Evolutionary conservation across 2,888 invertebrate species (phyloP).

Genomic region (Cybosia mesomella): DNA sequence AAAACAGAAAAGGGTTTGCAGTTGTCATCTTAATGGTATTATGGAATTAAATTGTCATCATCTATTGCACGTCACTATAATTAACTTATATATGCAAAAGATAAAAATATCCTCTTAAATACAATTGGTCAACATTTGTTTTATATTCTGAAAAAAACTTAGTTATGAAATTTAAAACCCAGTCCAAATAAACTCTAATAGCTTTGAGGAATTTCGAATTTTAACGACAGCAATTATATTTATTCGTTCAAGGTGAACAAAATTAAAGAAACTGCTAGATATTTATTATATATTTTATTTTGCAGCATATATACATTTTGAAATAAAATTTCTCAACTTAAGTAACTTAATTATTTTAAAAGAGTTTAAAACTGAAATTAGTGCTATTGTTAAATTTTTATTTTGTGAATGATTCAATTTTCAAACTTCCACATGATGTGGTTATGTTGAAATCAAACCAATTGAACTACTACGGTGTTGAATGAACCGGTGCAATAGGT

Average conservation of each 20-base stretch:
- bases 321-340: not conserved
- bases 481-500: no score
- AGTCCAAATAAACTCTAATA: constrained; percentile 1
- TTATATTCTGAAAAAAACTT: not conserved
- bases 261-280: constrained; percentile 11
- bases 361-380: not conserved
- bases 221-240: constrained; percentile 7
- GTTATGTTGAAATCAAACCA: not conserved
- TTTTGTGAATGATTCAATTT: not conserved
- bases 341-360: not conserved
- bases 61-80: not conserved
- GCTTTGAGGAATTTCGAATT: not conserved
- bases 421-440: not conserved
- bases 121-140: not conserved
- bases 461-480: not conserved
- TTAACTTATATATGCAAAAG: not conserved
- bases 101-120: not conserved
- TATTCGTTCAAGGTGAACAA: constrained; percentile 13
- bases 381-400: not conserved
- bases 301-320: not conserved
- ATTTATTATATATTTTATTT: not conserved
- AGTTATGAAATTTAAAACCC: not conserved
- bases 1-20: no score
- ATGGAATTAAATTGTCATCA: not conserved
- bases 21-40: not conserved